phyloP scores from a whole-genome alignment of 2,888 invertebrate species.

The Andrena marginata region DNA sequence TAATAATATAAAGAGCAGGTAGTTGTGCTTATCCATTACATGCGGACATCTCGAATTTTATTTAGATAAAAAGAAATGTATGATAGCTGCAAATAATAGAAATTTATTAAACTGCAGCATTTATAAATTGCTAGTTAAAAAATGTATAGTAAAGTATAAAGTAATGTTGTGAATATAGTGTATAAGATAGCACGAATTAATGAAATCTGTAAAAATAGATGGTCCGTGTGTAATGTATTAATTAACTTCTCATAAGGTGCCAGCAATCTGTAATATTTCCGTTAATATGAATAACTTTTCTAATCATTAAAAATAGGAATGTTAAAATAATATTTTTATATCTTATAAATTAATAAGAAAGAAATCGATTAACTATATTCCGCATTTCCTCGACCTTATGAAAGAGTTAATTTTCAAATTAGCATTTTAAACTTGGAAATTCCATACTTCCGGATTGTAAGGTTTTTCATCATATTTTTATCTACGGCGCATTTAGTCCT shows the following conservation, averaged over 20 bases:
- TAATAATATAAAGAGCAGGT: slow-evolving; percentile 8
- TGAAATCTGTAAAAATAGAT: neutral
- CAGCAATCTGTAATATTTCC: neutral
- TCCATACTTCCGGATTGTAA: slow-evolving; percentile 52
- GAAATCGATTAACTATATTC: neutral
- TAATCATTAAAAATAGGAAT: too few species aligned
- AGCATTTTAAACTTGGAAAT: neutral
- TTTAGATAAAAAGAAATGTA: neutral
- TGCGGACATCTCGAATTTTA: slow-evolving; percentile 22
- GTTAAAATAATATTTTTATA: neutral
- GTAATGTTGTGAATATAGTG: too few species aligned
- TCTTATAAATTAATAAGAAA: neutral
- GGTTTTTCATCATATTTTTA: neutral
- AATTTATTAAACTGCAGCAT: too few species aligned
- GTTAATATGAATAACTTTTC: neutral
- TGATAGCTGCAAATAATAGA: too few species aligned
- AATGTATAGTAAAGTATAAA: neutral
- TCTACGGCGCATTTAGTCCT: neutral
- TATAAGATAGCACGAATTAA: too few species aligned
- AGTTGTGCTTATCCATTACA: slow-evolving; percentile 10
- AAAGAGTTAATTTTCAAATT: slow-evolving; percentile 6
- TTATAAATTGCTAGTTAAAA: too few species aligned
- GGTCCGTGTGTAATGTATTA: slow-evolving; percentile 27
- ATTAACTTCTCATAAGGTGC: slow-evolving; percentile 17
- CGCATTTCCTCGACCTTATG: slow-evolving; percentile 13